phyloP scores from a whole-genome alignment of 2,797 vertebrate species.

The Sebastes miniatus region DNA sequence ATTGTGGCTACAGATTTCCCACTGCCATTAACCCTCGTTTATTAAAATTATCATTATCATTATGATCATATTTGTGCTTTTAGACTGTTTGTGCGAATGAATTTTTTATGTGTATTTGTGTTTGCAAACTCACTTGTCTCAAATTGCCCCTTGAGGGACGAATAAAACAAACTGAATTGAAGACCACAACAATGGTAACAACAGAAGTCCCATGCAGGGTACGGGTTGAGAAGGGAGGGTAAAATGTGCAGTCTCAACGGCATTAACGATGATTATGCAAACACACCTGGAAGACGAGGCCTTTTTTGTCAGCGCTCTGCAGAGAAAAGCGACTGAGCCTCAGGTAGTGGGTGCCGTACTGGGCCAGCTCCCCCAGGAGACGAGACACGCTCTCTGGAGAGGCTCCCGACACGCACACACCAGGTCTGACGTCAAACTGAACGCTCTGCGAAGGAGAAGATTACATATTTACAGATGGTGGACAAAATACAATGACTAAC shows the following conservation, averaged over 20 bases:
- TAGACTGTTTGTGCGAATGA: background rate
- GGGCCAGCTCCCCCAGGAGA: conserved; percentile 89
- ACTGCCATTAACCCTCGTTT: background rate
- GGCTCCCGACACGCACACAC: conserved; percentile 91
- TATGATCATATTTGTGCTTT: background rate
- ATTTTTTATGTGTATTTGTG: background rate
- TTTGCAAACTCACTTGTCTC: background rate
- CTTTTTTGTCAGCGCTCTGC: conserved; percentile 88
- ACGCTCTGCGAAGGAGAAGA: conserved; percentile 76
- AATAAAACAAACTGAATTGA: background rate
- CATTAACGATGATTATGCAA: conserved; percentile 67
- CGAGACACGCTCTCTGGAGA: conserved; percentile 92
- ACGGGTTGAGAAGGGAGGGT: background rate
- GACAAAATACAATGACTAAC: conserved; percentile 31
- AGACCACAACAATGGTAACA: conserved; percentile 22
- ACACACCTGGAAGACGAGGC: conserved; percentile 96
- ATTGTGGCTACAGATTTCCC: background rate
- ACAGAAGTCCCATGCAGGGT: conserved; percentile 37
- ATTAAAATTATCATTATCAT: background rate
- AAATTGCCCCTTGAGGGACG: background rate
- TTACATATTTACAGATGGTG: conserved; percentile 39
- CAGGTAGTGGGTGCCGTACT: conserved; percentile 91
- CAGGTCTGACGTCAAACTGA: conserved; percentile 88
- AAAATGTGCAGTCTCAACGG: background rate
- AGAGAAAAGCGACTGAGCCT: conserved; percentile 92